A percentile compares a stretch with the other conserved stretches of the same genome.
phyloP scores from a whole-genome alignment of 2,113 vertebrate genomes.

The Pterocles gutturalis region DNA sequence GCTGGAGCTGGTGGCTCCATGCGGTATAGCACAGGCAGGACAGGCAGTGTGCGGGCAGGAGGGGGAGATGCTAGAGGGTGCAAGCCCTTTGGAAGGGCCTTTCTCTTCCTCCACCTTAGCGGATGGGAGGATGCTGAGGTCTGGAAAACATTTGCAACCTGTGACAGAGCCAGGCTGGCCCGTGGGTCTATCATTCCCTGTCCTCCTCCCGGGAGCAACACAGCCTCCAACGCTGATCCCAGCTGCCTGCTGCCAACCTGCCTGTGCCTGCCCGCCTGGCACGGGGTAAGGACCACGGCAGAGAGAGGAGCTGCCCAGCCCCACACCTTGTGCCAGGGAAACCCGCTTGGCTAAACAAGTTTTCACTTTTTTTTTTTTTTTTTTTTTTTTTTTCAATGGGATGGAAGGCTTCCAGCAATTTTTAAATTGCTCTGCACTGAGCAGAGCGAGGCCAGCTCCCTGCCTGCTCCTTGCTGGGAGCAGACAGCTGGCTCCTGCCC shows the following conservation, averaged over 20 bases:
- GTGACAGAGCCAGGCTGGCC: not conserved
- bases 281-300: rapidly evolving
- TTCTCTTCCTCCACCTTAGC: not conserved
- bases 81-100: not conserved
- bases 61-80: not conserved
- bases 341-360: not conserved
- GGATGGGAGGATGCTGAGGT: not conserved
- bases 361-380: not conserved
- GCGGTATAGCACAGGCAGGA: not conserved
- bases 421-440: not conserved
- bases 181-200: rapidly evolving
- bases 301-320: not conserved
- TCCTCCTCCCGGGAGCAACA: not conserved
- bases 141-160: not conserved
- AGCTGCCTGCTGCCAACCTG: not conserved
- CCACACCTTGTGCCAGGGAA: constrained; percentile 1
- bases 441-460: not conserved
- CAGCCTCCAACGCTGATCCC: not conserved
- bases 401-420: not conserved
- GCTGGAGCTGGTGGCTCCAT: not conserved
- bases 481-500: constrained; percentile 39
- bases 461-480: not conserved
- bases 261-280: not conserved
- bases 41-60: rapidly evolving
- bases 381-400: not conserved